These are phyloP conservation scores for Pharmacophagus antenor DNA, from an alignment of 2,888 invertebrate species.

Conservation along the genomic window DNA sequence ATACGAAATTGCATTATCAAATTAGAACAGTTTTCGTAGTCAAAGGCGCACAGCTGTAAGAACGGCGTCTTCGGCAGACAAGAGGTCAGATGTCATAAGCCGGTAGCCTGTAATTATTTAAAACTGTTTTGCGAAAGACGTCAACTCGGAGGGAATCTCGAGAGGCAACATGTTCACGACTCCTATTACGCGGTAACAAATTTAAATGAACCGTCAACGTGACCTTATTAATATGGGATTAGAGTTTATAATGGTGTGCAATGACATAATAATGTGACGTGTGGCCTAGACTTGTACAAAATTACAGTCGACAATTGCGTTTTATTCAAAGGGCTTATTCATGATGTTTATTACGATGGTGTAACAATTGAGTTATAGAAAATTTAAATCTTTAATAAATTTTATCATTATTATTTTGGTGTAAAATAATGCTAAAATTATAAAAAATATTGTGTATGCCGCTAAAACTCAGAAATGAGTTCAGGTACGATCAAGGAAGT, in stretches of 20 bases:
- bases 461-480: too few relatives aligned
- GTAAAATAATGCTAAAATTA: neutral
- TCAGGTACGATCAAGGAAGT: too few relatives aligned
- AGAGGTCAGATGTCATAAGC: slow-evolving; percentile 36
- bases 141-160: slow-evolving; percentile 41
- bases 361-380: neutral
- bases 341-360: slow-evolving; percentile 33
- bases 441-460: too few relatives aligned
- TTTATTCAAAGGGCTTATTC: slow-evolving; percentile 49
- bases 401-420: neutral
- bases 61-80: slow-evolving; percentile 2
- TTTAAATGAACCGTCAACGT: slow-evolving; percentile 36
- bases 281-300: slow-evolving; percentile 60
- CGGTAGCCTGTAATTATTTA: slow-evolving; percentile 40
- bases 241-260: slow-evolving; percentile 37
- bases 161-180: slow-evolving; percentile 52
- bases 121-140: slow-evolving; percentile 52
- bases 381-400: neutral
- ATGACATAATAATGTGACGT: slow-evolving; percentile 46
- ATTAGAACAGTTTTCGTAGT: neutral
- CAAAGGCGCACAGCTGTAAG: neutral
- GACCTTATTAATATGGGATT: slow-evolving; percentile 36
- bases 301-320: slow-evolving; percentile 61
- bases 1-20: too few relatives aligned
- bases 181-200: slow-evolving; percentile 55